phyloP scores from a whole-genome alignment of 1,140 invertebrate species.

The Antheraea pernyi region DNA sequence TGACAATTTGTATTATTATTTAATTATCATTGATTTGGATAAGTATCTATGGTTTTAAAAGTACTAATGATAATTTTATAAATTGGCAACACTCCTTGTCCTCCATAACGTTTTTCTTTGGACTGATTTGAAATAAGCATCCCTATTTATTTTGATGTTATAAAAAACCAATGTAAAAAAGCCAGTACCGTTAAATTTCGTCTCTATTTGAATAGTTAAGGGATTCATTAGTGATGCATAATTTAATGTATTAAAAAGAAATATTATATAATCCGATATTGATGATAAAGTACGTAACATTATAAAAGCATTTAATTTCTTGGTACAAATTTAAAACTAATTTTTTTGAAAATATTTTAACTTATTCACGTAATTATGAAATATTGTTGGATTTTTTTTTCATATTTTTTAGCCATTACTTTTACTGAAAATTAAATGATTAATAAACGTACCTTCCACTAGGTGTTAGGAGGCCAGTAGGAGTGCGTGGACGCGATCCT shows the following conservation, averaged over 20 bases:
- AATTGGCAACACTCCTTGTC: neutral
- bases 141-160: too few species aligned
- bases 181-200: too few species aligned
- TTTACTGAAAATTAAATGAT: neutral
- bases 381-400: neutral
- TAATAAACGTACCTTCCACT: slow-evolving; percentile 80
- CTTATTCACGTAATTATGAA: neutral
- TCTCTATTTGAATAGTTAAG: too few species aligned
- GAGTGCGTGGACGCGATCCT: slow-evolving; percentile 84
- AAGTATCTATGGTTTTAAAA: neutral
- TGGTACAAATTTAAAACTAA: neutral
- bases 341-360: neutral
- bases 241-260: too few species aligned
- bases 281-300: neutral
- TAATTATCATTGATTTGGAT: neutral
- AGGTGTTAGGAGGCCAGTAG: slow-evolving; percentile 86
- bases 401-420: neutral
- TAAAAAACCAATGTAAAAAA: too few species aligned
- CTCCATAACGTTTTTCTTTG: too few species aligned
- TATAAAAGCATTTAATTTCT: neutral
- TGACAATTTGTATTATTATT: slow-evolving; percentile 5
- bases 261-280: too few species aligned
- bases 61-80: neutral
- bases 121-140: too few species aligned
- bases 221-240: too few species aligned